Base-by-base conservation (phyloP, 2,113 vertebrate species). In the Gymnarchus niloticus region DNA sequence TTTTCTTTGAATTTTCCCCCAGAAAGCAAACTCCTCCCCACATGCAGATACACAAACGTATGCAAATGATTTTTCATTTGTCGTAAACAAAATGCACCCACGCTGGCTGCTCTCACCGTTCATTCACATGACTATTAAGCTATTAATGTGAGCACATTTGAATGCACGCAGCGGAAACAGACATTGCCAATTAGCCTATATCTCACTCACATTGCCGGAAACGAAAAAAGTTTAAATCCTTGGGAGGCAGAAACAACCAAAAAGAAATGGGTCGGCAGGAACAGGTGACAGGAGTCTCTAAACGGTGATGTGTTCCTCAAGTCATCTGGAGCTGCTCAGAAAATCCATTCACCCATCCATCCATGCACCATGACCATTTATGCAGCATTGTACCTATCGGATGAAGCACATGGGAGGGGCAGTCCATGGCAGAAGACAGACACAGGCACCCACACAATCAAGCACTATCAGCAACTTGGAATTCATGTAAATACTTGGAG, bases 81-180 rank as follows among this genome's bases (percentile, higher is more conserved):
- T n/a, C n/a, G n/a, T n/a, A n/a, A n/a, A n/a, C n/a, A n/a, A n/a
- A n/a, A n/a, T n/a, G n/a, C n/a, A 28, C 25, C n/a, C 8, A 61
- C 8, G 7, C 6, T 28, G 57, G 10, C n/a, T 25, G n/a, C 25
- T 61, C 56, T 59, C 8, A 25, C 37, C 3, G n/a, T n/a, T n/a
- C n/a, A 14, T 54, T 54, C 6, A 54, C 6, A 54, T 14, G 52
- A 54, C 6, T 7, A 65, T 17, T 2, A 65, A n/a, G 59, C n/a
- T n/a, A n/a, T 56, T 69, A 81, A 86, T 84, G 57, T 49, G 44
- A 81, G 48, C 9, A 56, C 14, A 37, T 56, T 65, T 65, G 59
- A 12, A 81, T 12, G n/a, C 41, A 2, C 44, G 46, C 10, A 17
- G n/a, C 19, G 80, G 23, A 81, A 19, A 25, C 51, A 54, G 14